These are phyloP conservation scores for Nibea coibor DNA, from an alignment of 2,113 vertebrate genomes.

Conservation along the genomic window DNA sequence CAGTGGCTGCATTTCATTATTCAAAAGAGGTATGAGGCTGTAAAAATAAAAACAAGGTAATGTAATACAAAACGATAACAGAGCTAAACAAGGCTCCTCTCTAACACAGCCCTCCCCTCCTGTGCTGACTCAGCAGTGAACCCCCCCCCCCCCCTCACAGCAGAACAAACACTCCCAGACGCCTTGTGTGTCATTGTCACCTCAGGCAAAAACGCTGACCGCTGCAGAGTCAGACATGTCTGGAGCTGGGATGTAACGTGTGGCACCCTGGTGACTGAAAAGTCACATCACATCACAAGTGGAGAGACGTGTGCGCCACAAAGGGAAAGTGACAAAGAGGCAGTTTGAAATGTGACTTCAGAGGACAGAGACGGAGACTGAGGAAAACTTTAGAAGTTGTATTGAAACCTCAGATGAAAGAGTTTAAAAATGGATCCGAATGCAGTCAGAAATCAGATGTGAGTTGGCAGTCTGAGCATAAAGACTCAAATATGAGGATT, in stretches of 20 bases:
- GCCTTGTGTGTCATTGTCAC: conserved; percentile 5
- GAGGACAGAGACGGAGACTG: background rate
- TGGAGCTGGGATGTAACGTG: background rate
- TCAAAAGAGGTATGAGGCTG: background rate
- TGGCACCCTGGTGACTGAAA: background rate
- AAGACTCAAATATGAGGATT: background rate
- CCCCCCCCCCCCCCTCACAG: conserved; percentile 30
- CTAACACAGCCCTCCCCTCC: background rate
- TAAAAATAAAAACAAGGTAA: conserved; percentile 1
- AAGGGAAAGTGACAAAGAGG: background rate
- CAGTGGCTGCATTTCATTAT: background rate
- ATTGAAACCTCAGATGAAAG: background rate
- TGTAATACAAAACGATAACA: conserved; percentile 3
- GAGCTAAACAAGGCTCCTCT: background rate
- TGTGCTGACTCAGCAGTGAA: conserved; percentile 51
- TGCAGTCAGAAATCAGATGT: background rate
- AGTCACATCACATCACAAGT: background rate
- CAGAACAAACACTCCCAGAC: conserved; percentile 39
- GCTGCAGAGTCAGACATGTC: conserved; percentile 33
- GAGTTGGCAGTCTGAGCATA: background rate
- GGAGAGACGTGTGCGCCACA: background rate
- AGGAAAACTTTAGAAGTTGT: background rate
- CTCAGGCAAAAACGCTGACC: conserved; percentile 17
- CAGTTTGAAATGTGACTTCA: background rate
- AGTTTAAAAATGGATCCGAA: background rate